Base-by-base conservation (phyloP, 2,888 invertebrate genomes). In the Parnassius glacialis region DNA sequence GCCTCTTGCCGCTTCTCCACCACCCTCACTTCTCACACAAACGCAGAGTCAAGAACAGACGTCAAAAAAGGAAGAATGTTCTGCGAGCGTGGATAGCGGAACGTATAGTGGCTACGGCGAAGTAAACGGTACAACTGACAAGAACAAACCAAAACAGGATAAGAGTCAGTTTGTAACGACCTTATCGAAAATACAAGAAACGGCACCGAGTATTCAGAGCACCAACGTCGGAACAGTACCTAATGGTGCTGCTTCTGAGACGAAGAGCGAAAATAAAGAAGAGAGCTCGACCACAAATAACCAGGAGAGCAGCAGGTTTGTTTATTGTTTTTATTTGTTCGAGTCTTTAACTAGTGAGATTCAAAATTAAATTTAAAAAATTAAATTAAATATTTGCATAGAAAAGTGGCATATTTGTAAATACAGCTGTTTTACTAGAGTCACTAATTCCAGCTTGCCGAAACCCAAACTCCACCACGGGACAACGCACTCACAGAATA, bases 161-260 rank as follows among this genome's bases (percentile, higher is more conserved):
- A 92, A 87, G 68, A 81, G 72, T 68, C 85, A 90, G 59, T 94
- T 94, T 70, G 93, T 94, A 44, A 90, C 93, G 56, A 94, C 94
- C 0, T 75, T 94, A 58, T 92, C 93, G 48, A 93, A 94, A 73
- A 94, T 94, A 81, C 94, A 94, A 66, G 94, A 94, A 74, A 93
- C 93, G 63, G 85, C 92, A 59, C 88, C 92, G 3, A 84, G 87
- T 59, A 74, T 83, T 70, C 85, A 85, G 66, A 84, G 83, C 65
- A 80, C 77, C 67, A 86, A 88, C 67, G 69, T 76, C 60, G 87
- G 86, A 41, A 81, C 82, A 1, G 68, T 90, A 50, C 87, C 80
- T 64, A 93, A 93, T 70, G 93, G 93, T 52, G 83, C 90, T 5
- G 64, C 67, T 9, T 74, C 82, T 11, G 81, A 85, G 13, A 80